These are phyloP conservation scores for Lagria hirta DNA, from an alignment of 2,888 invertebrate species.

Conservation along the genomic window DNA sequence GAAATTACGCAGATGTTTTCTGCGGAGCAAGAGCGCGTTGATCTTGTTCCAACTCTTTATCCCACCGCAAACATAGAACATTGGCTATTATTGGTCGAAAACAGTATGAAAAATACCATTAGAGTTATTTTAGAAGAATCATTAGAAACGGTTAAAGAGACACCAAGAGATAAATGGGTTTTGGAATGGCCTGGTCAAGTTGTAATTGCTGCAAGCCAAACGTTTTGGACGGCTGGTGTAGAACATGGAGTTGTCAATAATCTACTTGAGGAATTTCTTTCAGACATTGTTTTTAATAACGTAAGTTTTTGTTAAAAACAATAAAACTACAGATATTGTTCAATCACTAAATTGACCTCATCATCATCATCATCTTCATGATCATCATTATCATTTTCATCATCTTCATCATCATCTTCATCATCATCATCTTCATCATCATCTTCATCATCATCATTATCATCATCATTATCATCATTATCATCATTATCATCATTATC, in stretches of 20 bases:
- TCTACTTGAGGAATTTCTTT: conserved; percentile 57
- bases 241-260: conserved; percentile 62
- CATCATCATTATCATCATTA: no score
- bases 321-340: no score
- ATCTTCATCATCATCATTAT: no score
- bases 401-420: no score
- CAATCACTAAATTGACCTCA: no score
- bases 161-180: conserved; percentile 63
- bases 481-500: no score
- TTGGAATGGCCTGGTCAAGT: conserved; percentile 79
- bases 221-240: conserved; percentile 73
- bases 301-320: conserved; percentile 54
- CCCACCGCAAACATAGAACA: conserved; percentile 74
- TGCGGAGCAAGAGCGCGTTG: conserved; percentile 73
- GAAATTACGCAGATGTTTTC: conserved; percentile 75
- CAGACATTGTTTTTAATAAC: conserved; percentile 58
- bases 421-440: no score
- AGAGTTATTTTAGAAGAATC: conserved; percentile 55
- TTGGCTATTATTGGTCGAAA: conserved; percentile 71
- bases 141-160: conserved; percentile 51
- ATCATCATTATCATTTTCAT: no score
- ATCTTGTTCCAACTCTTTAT: conserved; percentile 65
- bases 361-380: no score
- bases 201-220: conserved; percentile 74
- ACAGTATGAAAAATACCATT: conserved; percentile 68